Evolutionary conservation across 1,140 invertebrate genomes (phyloP), one percentile per base, ranked within the genome.

Genomic region (Drosophila hydei): DNA sequence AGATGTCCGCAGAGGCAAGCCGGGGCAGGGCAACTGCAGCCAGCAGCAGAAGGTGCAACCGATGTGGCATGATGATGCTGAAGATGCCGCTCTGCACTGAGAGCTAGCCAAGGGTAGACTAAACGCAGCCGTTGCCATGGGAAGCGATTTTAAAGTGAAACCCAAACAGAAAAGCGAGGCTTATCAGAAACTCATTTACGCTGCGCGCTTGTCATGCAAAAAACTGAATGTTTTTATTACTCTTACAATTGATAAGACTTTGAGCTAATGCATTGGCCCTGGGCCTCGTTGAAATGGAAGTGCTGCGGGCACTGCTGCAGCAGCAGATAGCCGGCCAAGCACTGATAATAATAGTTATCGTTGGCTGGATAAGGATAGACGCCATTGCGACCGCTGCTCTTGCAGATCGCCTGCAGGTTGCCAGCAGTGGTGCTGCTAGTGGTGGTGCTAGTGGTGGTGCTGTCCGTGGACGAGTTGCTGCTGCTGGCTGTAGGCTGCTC

Each of bases 341-440:
- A 88, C 12, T 89, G 78, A 69, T 88, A 88, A 30, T 83, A 88
- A 54, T 88, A 88, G 56, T 79, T 83, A 11, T 42, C 47, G 40
- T 88, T 88, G 2, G 84, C 61, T 1, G 83, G 83, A 69, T 88
- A 88, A 1, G 83, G 75, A 75, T 88, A 88, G 14, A 83, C 79
- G 1, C 42, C 59, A 16, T 83, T 76, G 4, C 30, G 51, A 0
- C 61, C 72, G 27, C 58, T 72, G 7, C 56, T 61, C 25, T 60
- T 60, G 36, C 83, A 88, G 30, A 59, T 65, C n/a, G 65, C 45
- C 11, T 63, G 59, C 0, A 72, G 43, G 69, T 69, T 68, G 18
- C 33, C 74, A 0, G 38, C 23, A 5, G 3, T 19, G 1, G 47
- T 6, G 14, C 40, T 50, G 5, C 7, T 45, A 8, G 3, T 14